These are phyloP conservation scores for Odontamblyopus lacepedii DNA, from an alignment of 2,797 vertebrate species.

Conservation along the genomic window DNA sequence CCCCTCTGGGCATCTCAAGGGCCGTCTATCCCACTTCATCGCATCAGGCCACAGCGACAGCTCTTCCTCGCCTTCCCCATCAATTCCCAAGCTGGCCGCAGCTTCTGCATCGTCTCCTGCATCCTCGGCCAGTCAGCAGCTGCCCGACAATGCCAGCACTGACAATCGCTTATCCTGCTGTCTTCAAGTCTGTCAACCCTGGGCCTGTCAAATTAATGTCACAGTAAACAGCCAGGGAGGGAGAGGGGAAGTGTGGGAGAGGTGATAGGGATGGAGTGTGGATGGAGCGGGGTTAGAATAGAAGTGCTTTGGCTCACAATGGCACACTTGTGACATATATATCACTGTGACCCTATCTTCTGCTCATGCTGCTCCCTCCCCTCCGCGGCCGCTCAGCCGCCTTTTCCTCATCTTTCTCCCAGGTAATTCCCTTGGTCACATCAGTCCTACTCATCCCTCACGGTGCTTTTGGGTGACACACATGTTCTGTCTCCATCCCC, in stretches of 20 bases:
- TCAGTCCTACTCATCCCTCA: constrained; percentile 69
- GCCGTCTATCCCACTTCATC: constrained; percentile 64
- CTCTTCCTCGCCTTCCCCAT: constrained; percentile 59
- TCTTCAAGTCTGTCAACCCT: constrained; percentile 74
- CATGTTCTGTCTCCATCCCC: constrained; percentile 52
- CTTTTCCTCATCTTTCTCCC: constrained; percentile 56
- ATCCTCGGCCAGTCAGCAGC: constrained; percentile 72
- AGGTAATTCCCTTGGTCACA: constrained; percentile 74
- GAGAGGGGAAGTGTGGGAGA: constrained; percentile 31
- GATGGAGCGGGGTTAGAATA: constrained; percentile 44
- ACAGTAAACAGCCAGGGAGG: constrained; percentile 53
- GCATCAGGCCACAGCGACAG: constrained; percentile 62
- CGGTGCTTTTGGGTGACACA: constrained; percentile 39
- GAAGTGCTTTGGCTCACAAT: constrained; percentile 29
- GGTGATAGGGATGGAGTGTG: constrained; percentile 45
- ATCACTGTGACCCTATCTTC: constrained; percentile 51
- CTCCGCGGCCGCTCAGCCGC: constrained; percentile 43
- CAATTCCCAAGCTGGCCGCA: constrained; percentile 69
- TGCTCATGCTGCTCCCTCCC: constrained; percentile 54
- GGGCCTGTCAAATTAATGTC: constrained; percentile 80
- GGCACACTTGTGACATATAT: constrained; percentile 47
- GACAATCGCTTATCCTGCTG: constrained; percentile 77
- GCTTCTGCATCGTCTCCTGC: constrained; percentile 64
- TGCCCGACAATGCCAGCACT: constrained; percentile 72
- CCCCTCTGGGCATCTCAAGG: constrained; percentile 56